Evolutionary conservation across 2,797 vertebrate species (phyloP).

Genomic region (Heteromormyrus szaboi): DNA sequence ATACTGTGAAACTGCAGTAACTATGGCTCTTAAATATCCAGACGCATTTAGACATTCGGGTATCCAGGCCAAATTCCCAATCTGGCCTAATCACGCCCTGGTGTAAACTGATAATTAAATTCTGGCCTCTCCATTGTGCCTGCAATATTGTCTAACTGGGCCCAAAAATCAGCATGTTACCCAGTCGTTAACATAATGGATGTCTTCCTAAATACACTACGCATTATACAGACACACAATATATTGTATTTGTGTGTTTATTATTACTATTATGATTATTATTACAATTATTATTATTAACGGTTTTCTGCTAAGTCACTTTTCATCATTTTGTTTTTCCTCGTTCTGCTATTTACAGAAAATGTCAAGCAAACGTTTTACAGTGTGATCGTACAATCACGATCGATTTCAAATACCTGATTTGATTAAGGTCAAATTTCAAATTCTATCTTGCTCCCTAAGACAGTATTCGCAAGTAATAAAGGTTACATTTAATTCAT

Average conservation of each 20-base stretch:
- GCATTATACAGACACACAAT: neutral
- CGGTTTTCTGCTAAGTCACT: neutral
- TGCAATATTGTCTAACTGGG: neutral
- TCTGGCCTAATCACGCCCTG: slow-evolving; percentile 2
- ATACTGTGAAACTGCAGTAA: neutral
- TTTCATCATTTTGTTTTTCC: neutral
- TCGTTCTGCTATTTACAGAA: neutral
- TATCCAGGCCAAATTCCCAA: slow-evolving; percentile 12
- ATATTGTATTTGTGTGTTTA: neutral
- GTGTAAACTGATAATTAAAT: slow-evolving; percentile 15
- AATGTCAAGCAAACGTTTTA: neutral
- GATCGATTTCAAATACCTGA: neutral
- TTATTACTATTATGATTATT: neutral
- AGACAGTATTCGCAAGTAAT: neutral
- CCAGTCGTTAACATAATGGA: neutral
- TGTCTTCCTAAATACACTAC: neutral
- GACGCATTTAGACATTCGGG: neutral
- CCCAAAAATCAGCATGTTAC: neutral
- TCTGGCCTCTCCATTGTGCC: neutral
- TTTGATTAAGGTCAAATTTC: neutral
- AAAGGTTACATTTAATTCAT: neutral
- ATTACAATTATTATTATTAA: neutral
- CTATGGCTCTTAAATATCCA: neutral
- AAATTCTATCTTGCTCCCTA: neutral
- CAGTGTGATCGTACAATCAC: neutral